These are phyloP conservation scores for Drosophila rellima DNA, from an alignment of 2,888 invertebrate species.

Conservation along the genomic window DNA sequence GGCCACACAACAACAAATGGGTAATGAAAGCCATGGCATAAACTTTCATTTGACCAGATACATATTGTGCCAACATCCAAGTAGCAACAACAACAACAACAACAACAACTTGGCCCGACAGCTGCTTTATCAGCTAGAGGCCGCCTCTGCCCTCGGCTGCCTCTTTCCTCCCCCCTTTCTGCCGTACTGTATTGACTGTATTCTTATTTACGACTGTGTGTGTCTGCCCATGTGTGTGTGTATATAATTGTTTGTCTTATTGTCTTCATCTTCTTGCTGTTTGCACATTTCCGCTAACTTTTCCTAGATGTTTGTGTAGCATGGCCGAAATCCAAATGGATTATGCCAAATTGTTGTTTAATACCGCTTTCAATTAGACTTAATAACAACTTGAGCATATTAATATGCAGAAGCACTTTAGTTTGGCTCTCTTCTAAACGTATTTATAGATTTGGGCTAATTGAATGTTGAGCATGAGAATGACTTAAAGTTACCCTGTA, in stretches of 20 bases:
- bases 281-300: slow-evolving; percentile 52
- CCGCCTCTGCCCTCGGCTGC: slow-evolving; percentile 3
- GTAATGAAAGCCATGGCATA: slow-evolving; percentile 71
- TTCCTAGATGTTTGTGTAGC: slow-evolving; percentile 38
- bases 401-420: slow-evolving; percentile 12
- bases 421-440: neutral
- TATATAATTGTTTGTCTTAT: slow-evolving; percentile 45
- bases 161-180: neutral
- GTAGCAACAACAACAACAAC: slow-evolving; percentile 16
- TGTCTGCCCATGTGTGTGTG: slow-evolving; percentile 34
- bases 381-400: slow-evolving; percentile 36
- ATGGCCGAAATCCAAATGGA: slow-evolving; percentile 63
- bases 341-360: slow-evolving; percentile 75
- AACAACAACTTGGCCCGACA: slow-evolving; percentile 27
- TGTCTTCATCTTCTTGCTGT: slow-evolving; percentile 24
- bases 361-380: slow-evolving; percentile 64
- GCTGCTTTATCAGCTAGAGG: slow-evolving; percentile 45
- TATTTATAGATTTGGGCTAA: slow-evolving; percentile 12
- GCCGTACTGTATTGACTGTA: slow-evolving; percentile 32
- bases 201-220: slow-evolving; percentile 53
- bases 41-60: slow-evolving; percentile 70
- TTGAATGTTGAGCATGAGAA: too few relatives aligned
- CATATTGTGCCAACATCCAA: slow-evolving; percentile 21
- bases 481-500: neutral
- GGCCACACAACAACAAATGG: slow-evolving; percentile 54